Evolutionary conservation across 2,797 vertebrate species (phyloP).

Genomic region (Poecilia picta): DNA sequence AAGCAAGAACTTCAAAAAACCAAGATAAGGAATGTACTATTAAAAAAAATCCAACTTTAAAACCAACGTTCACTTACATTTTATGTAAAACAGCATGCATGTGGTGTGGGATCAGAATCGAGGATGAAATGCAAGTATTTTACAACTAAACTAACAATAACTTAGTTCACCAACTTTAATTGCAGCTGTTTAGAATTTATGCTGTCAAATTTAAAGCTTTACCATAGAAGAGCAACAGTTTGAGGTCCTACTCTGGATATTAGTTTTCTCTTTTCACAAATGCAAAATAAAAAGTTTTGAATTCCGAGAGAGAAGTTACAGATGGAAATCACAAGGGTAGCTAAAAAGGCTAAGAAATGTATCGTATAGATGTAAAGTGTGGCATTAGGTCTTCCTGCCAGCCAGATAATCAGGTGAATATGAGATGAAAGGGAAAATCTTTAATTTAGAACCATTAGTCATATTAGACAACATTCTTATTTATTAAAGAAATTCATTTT

Average conservation of each 20-base stretch:
- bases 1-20: background rate
- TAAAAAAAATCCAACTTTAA: background rate
- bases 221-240: background rate
- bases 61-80: background rate
- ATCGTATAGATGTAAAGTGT: background rate
- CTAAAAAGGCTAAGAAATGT: conserved; percentile 28
- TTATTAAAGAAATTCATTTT: conserved; percentile 4
- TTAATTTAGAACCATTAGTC: conserved; percentile 6
- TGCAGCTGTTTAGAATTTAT: background rate
- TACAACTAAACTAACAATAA: conserved; percentile 30
- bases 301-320: conserved; percentile 20
- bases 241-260: background rate
- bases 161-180: conserved; percentile 16
- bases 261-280: background rate
- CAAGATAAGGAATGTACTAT: no score
- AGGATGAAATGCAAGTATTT: background rate
- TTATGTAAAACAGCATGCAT: background rate
- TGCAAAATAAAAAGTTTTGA: conserved; percentile 9
- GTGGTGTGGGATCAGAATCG: background rate
- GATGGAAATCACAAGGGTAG: conserved; percentile 32
- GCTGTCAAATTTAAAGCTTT: background rate
- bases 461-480: conserved; percentile 8
- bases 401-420: conserved; percentile 22
- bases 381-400: background rate
- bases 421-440: conserved; percentile 22